Evolutionary conservation across 1,140 invertebrate genomes (phyloP).

Genomic region (Magallana ariakensis): DNA sequence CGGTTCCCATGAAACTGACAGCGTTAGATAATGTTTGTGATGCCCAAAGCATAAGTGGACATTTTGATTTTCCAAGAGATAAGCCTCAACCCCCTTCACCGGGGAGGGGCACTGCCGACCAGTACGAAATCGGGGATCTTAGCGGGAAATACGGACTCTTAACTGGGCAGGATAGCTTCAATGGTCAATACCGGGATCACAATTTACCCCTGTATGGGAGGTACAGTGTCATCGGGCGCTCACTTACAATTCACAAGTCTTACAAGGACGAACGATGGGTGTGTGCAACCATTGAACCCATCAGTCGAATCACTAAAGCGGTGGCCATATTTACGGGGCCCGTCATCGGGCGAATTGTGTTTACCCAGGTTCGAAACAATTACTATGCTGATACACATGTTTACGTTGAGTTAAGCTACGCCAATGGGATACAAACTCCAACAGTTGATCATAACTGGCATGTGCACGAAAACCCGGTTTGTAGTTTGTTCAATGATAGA

Average conservation of each 20-base stretch:
- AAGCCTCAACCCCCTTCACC: conserved; percentile 58
- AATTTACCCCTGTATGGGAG: conserved; percentile 91
- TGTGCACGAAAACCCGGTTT: conserved; percentile 83
- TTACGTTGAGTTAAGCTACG: conserved; percentile 87
- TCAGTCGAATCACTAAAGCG: conserved; percentile 74
- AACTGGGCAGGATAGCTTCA: conserved; percentile 80
- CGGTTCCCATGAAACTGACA: conserved; percentile 82
- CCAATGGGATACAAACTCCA: conserved; percentile 88
- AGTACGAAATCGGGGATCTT: conserved; percentile 89
- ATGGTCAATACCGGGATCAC: conserved; percentile 88
- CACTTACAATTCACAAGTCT: conserved; percentile 89
- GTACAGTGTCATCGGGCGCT: conserved; percentile 90
- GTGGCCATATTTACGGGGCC: conserved; percentile 86
- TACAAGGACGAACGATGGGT: conserved; percentile 79
- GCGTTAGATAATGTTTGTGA: conserved; percentile 90
- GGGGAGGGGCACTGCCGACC: conserved; percentile 83
- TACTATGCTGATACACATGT: conserved; percentile 89
- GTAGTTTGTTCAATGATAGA: conserved; percentile 85
- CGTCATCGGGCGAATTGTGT: conserved; percentile 90
- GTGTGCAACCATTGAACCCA: conserved; percentile 80
- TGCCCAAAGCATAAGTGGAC: conserved; percentile 86
- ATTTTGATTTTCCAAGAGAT: conserved; percentile 81
- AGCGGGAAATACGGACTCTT: conserved; percentile 91
- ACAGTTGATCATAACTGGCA: conserved; percentile 87
- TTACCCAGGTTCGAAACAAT: conserved; percentile 87